Percentiles rank a stretch among this genome's conserved stretches.
Conservation (phyloP, 2,113 vertebrate genomes). For the Menura novaehollandiae region DNA sequence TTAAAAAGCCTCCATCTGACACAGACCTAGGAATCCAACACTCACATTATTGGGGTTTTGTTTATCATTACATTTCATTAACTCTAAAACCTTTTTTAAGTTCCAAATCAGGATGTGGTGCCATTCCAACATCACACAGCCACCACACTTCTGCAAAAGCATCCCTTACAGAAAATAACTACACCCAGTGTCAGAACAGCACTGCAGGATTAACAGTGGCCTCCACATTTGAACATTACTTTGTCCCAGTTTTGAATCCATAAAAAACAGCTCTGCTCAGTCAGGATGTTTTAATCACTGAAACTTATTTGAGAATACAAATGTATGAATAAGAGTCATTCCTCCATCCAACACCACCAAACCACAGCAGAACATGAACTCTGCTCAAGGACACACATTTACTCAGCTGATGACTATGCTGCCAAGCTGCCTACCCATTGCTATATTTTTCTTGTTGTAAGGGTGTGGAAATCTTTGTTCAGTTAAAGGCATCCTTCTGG, state of each 20-base stretch:
- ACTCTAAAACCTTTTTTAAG: not conserved
- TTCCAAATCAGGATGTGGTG: not conserved
- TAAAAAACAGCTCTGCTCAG: not conserved
- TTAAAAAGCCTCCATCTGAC: not conserved
- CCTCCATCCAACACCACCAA: constrained; percentile 29
- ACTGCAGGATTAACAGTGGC: not conserved
- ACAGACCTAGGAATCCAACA: not conserved
- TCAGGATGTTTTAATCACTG: not conserved
- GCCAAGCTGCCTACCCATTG: constrained; percentile 41
- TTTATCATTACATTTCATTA: not conserved
- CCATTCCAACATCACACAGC: not conserved
- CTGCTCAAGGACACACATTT: constrained; percentile 45
- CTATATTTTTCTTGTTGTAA: constrained; percentile 7
- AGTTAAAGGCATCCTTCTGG: constrained; percentile 31
- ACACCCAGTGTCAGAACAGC: not conserved
- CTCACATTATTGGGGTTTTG: not conserved
- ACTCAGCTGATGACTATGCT: constrained; percentile 38
- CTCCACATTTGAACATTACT: not conserved
- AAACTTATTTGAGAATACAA: not conserved
- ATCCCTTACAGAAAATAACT: not conserved
- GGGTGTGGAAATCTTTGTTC: constrained; percentile 33
- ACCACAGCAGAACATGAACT: constrained; percentile 53
- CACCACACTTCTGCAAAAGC: not conserved
- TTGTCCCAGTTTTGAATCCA: not conserved
- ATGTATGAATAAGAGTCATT: constrained; percentile 4